These are phyloP conservation scores for Vulpes ferrilata DNA, from an alignment of 2,113 vertebrate species.

Conservation along the genomic window DNA sequence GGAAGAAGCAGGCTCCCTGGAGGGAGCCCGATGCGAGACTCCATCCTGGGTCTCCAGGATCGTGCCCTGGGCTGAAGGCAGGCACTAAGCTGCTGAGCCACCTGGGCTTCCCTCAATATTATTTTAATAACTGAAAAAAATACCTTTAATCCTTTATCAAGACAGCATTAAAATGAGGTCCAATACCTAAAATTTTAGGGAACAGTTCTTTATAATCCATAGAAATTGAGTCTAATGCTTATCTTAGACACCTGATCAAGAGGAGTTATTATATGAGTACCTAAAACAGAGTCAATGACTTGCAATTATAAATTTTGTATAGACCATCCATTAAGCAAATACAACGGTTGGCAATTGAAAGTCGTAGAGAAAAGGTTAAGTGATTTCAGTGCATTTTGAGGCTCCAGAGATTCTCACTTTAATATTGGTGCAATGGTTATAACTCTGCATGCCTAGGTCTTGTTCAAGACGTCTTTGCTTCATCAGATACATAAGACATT, in stretches of 20 bases:
- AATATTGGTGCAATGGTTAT: neutral
- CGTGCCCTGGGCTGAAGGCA: too few relatives aligned
- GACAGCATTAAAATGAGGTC: neutral
- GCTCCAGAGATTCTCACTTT: neutral
- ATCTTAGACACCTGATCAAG: neutral
- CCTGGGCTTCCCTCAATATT: neutral
- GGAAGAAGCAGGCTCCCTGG: too few relatives aligned
- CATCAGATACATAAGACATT: neutral
- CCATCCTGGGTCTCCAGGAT: too few relatives aligned
- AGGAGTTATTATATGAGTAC: neutral
- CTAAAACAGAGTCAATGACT: neutral
- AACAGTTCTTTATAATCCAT: neutral
- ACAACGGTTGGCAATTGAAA: neutral
- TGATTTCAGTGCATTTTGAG: neutral
- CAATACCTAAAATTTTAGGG: neutral
- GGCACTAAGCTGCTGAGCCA: too few relatives aligned
- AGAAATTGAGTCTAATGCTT: neutral
- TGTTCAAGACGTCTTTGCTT: neutral
- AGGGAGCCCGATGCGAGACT: too few relatives aligned
- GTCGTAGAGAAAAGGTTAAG: neutral
- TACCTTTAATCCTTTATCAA: neutral
- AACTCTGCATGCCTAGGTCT: neutral
- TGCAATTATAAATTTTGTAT: neutral
- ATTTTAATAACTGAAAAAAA: conserved; percentile 22
- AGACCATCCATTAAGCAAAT: neutral